phyloP scores from a whole-genome alignment of 2,888 invertebrate species.

The Harpagoxenus sublaevis region DNA sequence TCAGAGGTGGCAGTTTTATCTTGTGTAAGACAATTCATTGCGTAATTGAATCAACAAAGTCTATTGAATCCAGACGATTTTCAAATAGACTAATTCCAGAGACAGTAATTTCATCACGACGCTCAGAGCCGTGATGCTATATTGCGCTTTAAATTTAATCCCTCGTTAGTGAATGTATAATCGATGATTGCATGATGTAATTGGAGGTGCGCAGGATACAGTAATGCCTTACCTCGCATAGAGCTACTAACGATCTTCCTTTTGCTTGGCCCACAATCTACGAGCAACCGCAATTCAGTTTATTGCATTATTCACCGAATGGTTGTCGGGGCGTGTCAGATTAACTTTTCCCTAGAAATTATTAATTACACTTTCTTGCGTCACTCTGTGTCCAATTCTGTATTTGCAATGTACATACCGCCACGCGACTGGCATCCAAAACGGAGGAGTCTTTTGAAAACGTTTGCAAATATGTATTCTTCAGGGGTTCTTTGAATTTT shows the following conservation, averaged over 20 bases:
- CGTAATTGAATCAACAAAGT: slow-evolving; percentile 5
- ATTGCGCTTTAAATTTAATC: slow-evolving; percentile 28
- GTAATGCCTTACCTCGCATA: not conserved
- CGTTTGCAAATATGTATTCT: not conserved
- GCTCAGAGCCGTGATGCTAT: not conserved
- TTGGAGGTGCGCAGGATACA: not conserved
- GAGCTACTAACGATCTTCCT: not conserved
- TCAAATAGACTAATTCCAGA: not conserved
- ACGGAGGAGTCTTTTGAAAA: not conserved
- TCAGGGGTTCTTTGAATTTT: not conserved
- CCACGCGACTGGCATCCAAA: not conserved
- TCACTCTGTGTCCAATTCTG: not conserved
- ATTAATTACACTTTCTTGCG: slow-evolving; percentile 29
- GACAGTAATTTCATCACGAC: not conserved
- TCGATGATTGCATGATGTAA: slow-evolving; percentile 21
- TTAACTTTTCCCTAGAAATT: slow-evolving; percentile 22
- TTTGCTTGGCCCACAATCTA: not conserved
- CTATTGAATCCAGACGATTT: slow-evolving; percentile 5
- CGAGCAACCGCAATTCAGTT: slow-evolving; percentile 15
- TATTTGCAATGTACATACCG: not conserved
- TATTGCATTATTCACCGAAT: slow-evolving; percentile 14
- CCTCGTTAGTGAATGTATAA: slow-evolving; percentile 24
- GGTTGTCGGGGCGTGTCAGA: not conserved
- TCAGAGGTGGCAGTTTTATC: not conserved
- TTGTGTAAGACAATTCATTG: not conserved